Percentiles rank a stretch among this genome's conserved stretches.
phyloP scores from a whole-genome alignment of 1,140 invertebrate species.

The Helicoverpa zea region DNA sequence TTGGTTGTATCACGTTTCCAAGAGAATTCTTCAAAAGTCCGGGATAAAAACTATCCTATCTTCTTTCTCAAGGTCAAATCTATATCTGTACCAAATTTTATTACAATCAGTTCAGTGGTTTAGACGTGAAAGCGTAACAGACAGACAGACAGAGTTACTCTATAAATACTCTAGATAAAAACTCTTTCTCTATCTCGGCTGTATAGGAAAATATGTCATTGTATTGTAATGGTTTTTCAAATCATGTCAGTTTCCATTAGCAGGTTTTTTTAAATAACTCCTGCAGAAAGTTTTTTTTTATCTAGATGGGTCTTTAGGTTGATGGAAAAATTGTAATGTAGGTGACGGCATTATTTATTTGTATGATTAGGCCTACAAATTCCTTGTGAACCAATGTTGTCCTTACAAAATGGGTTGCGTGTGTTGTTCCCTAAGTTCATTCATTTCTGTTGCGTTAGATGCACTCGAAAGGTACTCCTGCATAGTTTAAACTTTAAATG shows the following conservation, averaged over 20 bases:
- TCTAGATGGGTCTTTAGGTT: conserved; percentile 21
- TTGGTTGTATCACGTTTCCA: too few species aligned
- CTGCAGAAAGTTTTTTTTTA: neutral
- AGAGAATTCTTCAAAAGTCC: too few species aligned
- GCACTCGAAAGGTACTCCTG: conserved; percentile 73
- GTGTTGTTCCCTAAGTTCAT: conserved; percentile 74
- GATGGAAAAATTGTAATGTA: conserved; percentile 36
- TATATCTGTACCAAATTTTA: too few species aligned
- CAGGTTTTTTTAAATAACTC: neutral
- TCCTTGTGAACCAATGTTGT: conserved; percentile 46
- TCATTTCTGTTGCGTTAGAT: conserved; percentile 75
- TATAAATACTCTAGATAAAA: too few species aligned
- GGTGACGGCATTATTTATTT: conserved; percentile 8
- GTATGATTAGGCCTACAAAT: conserved; percentile 12
- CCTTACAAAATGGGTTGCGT: conserved; percentile 74
- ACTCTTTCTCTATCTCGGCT: too few species aligned
- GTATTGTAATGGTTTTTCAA: too few species aligned
- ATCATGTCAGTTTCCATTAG: conserved; percentile 16
- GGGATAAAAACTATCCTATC: too few species aligned
- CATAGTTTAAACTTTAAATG: neutral
- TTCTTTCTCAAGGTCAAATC: too few species aligned
- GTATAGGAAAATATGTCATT: neutral
- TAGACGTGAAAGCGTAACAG: too few species aligned
- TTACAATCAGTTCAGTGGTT: too few species aligned
- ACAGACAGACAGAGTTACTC: too few species aligned